Conservation (phyloP, 1,140 invertebrate species). For the Mylabris phalerata region DNA sequence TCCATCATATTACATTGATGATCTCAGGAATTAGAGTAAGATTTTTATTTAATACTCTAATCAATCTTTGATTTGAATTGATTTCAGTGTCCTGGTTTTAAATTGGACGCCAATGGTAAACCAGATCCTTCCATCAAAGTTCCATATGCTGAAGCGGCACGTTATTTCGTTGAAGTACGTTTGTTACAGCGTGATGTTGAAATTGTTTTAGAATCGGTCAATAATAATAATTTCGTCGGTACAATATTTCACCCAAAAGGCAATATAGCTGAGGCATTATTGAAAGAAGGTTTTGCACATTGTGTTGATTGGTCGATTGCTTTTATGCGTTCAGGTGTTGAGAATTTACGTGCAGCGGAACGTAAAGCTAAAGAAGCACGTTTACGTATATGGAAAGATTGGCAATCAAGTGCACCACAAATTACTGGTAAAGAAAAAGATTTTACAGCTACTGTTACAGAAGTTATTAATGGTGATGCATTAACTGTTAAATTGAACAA, state of each 20-base stretch:
- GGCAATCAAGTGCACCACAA: constrained; percentile 56
- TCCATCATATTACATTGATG: constrained; percentile 86
- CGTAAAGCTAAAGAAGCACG: constrained; percentile 75
- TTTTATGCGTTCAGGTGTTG: constrained; percentile 70
- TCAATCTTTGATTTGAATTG: constrained; percentile 2
- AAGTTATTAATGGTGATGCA: constrained; percentile 92
- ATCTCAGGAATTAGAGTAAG: constrained; percentile 84
- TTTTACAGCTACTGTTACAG: constrained; percentile 79
- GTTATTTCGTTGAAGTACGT: constrained; percentile 85
- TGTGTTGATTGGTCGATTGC: constrained; percentile 98
- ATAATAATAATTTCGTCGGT: constrained; percentile 90
- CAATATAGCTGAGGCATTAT: constrained; percentile 91
- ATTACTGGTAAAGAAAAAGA: constrained; percentile 75
- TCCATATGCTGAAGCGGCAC: constrained; percentile 73
- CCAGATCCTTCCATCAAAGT: constrained; percentile 50
- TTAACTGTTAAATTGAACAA: constrained; percentile 76
- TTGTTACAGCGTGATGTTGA: constrained; percentile 91
- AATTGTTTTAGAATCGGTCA: constrained; percentile 84
- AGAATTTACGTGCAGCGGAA: constrained; percentile 80
- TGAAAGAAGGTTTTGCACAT: constrained; percentile 75
- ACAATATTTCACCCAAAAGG: constrained; percentile 87
- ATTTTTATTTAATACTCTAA: constrained; percentile 14
- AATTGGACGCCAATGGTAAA: constrained; percentile 60
- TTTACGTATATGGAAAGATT: constrained; percentile 85
- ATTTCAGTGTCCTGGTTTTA: constrained; percentile 64